These are phyloP conservation scores for Trididemnum clinides DNA, from an alignment of 23 tunicate genomes.

Conservation along the genomic window DNA sequence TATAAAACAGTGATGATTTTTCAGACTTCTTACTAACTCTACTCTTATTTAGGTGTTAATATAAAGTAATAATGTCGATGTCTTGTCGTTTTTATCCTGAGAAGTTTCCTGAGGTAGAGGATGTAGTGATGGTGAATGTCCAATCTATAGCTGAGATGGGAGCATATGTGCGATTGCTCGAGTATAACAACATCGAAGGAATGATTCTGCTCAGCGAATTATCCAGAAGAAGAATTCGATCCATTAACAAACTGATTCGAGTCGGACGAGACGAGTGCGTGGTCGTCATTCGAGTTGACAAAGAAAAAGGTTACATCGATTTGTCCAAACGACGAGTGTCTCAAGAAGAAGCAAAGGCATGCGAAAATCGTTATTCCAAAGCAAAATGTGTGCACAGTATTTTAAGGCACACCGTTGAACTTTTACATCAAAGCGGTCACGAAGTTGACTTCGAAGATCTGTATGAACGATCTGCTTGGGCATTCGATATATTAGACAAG, in stretches of 20 bases:
- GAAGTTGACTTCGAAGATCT: constrained; percentile 91
- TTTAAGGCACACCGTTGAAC: constrained; percentile 91
- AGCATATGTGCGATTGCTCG: constrained; percentile 91
- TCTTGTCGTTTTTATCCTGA: constrained; percentile 91
- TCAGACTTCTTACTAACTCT: too few species aligned
- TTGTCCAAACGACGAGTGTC: constrained; percentile 93
- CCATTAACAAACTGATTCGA: constrained; percentile 94
- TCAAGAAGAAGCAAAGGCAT: constrained; percentile 91
- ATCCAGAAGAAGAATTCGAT: constrained; percentile 97
- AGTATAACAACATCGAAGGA: constrained; percentile 96
- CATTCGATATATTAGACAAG: constrained; percentile 72
- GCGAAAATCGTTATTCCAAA: constrained; percentile 94
- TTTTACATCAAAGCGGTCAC: constrained; percentile 51
- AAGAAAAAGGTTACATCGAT: constrained; percentile 98
- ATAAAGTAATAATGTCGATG: constrained; percentile 59
- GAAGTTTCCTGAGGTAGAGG: constrained; percentile 94
- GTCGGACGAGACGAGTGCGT: constrained; percentile 99
- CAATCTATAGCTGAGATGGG: constrained; percentile 98
- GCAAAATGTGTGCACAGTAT: constrained; percentile 98
- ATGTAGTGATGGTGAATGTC: constrained; percentile 95
- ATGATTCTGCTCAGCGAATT: constrained; percentile 95
- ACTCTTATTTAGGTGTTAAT: not conserved
- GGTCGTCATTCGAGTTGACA: constrained; percentile 95
- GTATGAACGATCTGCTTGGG: constrained; percentile 88
- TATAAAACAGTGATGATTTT: too few species aligned